Percentiles rank a stretch among this genome's conserved stretches.
phyloP scores from a whole-genome alignment of 2,888 invertebrate species.

The Orthonevra nobilis region DNA sequence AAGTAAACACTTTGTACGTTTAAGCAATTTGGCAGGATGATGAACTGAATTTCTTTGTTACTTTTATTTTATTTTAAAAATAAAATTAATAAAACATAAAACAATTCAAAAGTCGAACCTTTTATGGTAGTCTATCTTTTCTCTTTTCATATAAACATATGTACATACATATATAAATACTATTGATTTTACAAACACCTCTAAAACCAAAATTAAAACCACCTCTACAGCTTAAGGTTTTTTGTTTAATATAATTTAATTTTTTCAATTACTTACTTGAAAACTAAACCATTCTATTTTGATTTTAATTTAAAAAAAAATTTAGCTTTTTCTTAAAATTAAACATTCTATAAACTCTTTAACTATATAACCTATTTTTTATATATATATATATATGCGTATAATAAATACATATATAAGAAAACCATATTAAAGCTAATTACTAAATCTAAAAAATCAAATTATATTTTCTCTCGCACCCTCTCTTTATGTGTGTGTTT shows the following conservation, averaged over 20 bases:
- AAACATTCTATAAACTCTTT: conserved; percentile 62
- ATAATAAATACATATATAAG: conserved; percentile 33
- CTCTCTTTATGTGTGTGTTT: conserved; percentile 63
- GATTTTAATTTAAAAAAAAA: no score
- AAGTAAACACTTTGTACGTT: conserved; percentile 35
- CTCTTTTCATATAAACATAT: conserved; percentile 40
- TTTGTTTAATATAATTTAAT: conserved; percentile 39
- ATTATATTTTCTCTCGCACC: conserved; percentile 66
- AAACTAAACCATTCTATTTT: no score
- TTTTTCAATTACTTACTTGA: conserved; percentile 53
- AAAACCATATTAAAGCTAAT: conserved; percentile 50
- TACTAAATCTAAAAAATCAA: conserved; percentile 57
- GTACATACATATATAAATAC: background rate
- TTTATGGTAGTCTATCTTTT: conserved; percentile 63
- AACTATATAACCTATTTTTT: conserved; percentile 22
- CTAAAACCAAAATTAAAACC: conserved; percentile 26
- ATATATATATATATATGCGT: conserved; percentile 38
- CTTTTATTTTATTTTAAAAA: conserved; percentile 61
- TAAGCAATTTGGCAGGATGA: background rate
- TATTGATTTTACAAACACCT: conserved; percentile 43
- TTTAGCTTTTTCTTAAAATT: conserved; percentile 59
- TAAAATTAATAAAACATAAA: conserved; percentile 64
- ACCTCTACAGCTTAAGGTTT: conserved; percentile 58
- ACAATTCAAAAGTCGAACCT: conserved; percentile 44
- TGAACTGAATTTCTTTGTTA: conserved; percentile 43